These are phyloP conservation scores for Ascaphus truei DNA, from an alignment of 2,113 vertebrate species.

Conservation along the genomic window DNA sequence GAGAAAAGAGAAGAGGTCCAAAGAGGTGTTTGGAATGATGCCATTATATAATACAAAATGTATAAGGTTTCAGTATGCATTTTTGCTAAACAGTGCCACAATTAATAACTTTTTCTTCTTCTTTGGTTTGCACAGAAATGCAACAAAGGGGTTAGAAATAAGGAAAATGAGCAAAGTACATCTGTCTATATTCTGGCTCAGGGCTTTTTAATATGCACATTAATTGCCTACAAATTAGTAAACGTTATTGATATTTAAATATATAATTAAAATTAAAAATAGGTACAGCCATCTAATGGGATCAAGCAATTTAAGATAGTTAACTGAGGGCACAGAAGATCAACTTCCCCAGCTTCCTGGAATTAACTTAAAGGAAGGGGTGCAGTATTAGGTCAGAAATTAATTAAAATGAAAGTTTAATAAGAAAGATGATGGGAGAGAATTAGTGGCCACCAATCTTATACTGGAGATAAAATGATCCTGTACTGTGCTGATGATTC, in stretches of 20 bases:
- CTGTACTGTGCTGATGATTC: not conserved
- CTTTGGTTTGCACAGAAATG: no score
- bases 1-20: no score
- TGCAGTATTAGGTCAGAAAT: conserved; percentile 16
- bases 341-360: conserved; percentile 24
- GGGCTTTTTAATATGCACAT: conserved; percentile 10
- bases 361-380: conserved; percentile 32
- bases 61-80: no score
- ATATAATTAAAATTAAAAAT: conserved; percentile 39
- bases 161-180: not conserved
- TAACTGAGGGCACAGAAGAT: conserved; percentile 27
- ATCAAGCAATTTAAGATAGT: conserved; percentile 20
- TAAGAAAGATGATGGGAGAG: not conserved
- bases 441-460: not conserved
- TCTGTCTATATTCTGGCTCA: not conserved
- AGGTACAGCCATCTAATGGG: conserved; percentile 22
- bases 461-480: not conserved
- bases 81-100: no score
- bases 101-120: no score
- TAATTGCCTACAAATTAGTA: conserved; percentile 16
- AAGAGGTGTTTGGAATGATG: no score
- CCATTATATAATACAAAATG: no score
- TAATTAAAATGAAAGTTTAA: conserved; percentile 30
- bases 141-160: no score
- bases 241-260: conserved; percentile 26